Evolutionary conservation across 2,797 vertebrate genomes (phyloP), one percentile per base, ranked within the genome.

Genomic region (Bovichtus diacanthus): DNA sequence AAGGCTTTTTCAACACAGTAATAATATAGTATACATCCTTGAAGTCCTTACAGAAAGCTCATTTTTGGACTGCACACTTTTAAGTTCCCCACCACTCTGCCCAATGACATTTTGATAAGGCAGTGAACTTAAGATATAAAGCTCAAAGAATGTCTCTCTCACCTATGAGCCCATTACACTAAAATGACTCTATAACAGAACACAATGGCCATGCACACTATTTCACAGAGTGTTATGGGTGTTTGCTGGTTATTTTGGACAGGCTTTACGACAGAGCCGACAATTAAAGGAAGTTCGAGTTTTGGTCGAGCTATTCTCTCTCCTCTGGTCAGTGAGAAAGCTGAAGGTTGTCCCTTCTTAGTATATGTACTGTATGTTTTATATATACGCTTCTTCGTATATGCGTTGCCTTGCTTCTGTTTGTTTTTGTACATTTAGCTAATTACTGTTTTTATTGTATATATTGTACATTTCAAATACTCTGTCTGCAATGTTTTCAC

Each of bases 271-370:
- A 55, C 50, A 68, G 27, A 60, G 59, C 34, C 87, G 95, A 97
- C 96, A 97, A 97, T 96, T 81, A 94, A 89, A 96, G 97, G 96
- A 97, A 97, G 94, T 94, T 92, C 90, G 89, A 73, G 86, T 79
- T 83, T 87, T 87, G 80, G 86, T 87, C n/a, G 13, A 51, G 62
- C 25, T 58, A 69, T 66, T 69, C 59, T 62, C 46, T 75, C 70
- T 80, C 38, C 38, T 51, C 8, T 50, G 7, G 1, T 21, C 23
- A 51, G 5, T 27, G 34, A 53, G 83, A 83, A 82, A 65, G 66
- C 41, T 76, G 21, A 62, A 66, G 27, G 23, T 18, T 56, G 59
- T 70, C 29, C 21, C 34, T 27, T 64, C 15, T 69, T 38, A 51
- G 44, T 47, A 15, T n/a, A n/a, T n/a, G n/a, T n/a, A n/a, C n/a